These are phyloP conservation scores for Cynocephalus volans DNA, from an alignment of 2,113 vertebrate species.

Conservation along the genomic window DNA sequence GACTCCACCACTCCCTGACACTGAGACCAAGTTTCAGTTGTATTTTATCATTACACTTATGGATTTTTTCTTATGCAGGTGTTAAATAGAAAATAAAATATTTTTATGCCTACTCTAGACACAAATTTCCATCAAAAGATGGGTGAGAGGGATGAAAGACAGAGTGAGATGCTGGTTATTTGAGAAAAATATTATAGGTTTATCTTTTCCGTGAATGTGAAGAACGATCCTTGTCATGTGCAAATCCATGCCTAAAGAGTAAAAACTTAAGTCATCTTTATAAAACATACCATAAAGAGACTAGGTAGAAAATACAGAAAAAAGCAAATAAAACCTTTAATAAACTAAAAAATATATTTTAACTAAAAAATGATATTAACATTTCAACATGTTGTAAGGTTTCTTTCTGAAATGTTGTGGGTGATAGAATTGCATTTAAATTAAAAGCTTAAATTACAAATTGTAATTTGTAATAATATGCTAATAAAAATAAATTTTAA, in stretches of 20 bases:
- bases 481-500: no score
- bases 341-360: not conserved
- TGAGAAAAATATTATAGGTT: not conserved
- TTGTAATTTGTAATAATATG: no score
- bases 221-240: not conserved
- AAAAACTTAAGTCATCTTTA: not conserved
- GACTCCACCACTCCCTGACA: no score
- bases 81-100: not conserved
- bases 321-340: not conserved
- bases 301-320: not conserved
- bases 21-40: not conserved
- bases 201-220: not conserved
- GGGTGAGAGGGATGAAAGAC: not conserved
- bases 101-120: not conserved
- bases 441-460: not conserved
- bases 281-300: not conserved
- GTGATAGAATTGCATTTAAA: not conserved
- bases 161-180: not conserved
- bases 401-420: not conserved
- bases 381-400: not conserved
- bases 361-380: not conserved
- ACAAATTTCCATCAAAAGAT: not conserved
- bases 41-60: not conserved
- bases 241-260: not conserved
- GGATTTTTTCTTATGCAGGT: not conserved